Percentiles rank a stretch among this genome's conserved stretches.
Evolutionary conservation across 2,888 invertebrate genomes (phyloP).

Genomic region (Drosophila mimica): DNA sequence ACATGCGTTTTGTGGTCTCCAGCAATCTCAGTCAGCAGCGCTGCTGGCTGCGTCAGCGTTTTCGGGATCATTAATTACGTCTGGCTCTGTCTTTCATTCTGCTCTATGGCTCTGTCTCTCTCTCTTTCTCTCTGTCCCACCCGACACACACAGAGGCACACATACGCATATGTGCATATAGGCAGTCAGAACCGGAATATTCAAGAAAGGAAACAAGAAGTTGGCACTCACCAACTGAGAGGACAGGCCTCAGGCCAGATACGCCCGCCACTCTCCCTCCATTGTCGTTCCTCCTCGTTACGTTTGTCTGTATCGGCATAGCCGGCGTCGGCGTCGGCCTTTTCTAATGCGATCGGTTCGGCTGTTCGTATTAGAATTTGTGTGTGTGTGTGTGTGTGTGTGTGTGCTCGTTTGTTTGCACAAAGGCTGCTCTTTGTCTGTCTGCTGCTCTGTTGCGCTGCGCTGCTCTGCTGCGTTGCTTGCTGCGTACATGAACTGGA

Average conservation of each 20-base stretch:
- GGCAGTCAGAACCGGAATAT: constrained; percentile 68
- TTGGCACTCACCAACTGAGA: constrained; percentile 54
- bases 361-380: constrained; percentile 57
- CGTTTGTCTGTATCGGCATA: neutral
- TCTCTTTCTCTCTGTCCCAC: constrained; percentile 3
- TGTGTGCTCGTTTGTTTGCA: constrained; percentile 45
- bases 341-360: constrained; percentile 57
- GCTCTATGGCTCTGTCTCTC: neutral
- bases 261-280: constrained; percentile 23
- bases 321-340: neutral
- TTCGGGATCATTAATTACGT: constrained; percentile 81
- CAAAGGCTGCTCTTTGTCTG: constrained; percentile 65
- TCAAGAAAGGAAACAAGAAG: constrained; percentile 78
- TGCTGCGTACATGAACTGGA: neutral
- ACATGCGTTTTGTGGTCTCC: constrained; percentile 64
- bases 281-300: constrained; percentile 25
- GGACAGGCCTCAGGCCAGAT: constrained; percentile 31
- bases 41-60: constrained; percentile 63
- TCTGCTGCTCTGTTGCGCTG: constrained; percentile 20
- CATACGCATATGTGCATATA: neutral
- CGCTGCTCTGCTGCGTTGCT: neutral
- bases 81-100: constrained; percentile 39
- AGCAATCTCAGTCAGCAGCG: constrained; percentile 35
- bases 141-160: neutral
- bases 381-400: constrained; percentile 5